Percentiles rank a stretch among this genome's conserved stretches.
Evolutionary conservation across 2,113 vertebrate genomes (phyloP).

Genomic region (Barnardius zonarius): DNA sequence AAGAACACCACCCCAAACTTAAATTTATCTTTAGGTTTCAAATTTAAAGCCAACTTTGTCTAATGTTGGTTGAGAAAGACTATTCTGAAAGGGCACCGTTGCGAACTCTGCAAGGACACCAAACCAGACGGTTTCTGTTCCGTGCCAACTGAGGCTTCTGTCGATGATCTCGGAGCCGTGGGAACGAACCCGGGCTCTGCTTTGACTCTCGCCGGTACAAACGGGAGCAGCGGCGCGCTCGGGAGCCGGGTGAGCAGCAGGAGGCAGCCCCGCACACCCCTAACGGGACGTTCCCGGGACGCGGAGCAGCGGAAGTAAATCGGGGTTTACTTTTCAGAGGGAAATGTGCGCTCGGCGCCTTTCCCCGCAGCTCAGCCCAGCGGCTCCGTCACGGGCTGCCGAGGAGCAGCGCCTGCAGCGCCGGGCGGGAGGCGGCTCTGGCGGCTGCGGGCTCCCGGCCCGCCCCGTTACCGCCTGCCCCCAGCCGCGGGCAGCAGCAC

Average conservation of each 20-base stretch:
- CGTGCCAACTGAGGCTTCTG: rapidly evolving
- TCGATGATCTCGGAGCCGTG: neutral
- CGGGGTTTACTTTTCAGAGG: neutral
- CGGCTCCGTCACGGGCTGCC: neutral
- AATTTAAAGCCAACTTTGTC: neutral
- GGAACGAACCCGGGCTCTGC: neutral
- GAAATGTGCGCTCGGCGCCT: neutral
- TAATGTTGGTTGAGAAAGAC: neutral
- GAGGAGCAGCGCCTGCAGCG: neutral
- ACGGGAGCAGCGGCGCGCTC: neutral
- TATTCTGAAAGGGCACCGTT: neutral
- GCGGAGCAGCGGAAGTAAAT: neutral
- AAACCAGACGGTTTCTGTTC: neutral
- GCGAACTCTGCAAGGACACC: neutral
- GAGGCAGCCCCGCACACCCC: neutral
- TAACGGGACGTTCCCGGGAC: neutral
- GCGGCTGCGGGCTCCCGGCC: neutral
- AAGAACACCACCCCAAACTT: neutral
- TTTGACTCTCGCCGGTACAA: rapidly evolving
- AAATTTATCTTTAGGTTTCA: neutral
- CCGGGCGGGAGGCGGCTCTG: neutral
- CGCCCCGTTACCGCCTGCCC: neutral
- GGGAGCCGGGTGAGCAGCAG: neutral
- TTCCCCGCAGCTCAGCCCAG: neutral
- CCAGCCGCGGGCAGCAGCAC: neutral